These are phyloP conservation scores for Nesospiza acunhae DNA, from an alignment of 2,113 vertebrate genomes.

Conservation along the genomic window DNA sequence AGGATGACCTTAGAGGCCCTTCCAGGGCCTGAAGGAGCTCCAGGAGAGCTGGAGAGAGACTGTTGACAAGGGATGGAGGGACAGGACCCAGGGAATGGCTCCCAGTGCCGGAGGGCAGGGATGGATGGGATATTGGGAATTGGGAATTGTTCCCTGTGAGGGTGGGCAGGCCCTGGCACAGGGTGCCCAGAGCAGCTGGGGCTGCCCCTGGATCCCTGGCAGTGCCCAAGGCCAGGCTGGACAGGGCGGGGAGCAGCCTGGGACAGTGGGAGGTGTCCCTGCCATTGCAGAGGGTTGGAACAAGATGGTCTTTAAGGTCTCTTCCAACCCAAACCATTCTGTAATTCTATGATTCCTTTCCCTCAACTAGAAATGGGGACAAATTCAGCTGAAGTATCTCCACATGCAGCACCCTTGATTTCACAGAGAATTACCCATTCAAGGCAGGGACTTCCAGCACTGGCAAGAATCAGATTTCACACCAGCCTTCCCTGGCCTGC, in stretches of 20 bases:
- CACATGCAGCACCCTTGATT: conserved; percentile 25
- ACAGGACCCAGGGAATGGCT: background rate
- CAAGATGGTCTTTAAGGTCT: background rate
- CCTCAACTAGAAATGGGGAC: conserved; percentile 21
- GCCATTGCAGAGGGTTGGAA: background rate
- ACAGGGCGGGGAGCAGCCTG: background rate
- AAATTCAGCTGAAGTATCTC: conserved; percentile 23
- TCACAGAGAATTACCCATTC: conserved; percentile 51
- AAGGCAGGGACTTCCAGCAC: conserved; percentile 54
- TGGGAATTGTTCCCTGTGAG: accelerated
- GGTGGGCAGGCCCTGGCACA: background rate
- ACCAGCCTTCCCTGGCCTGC: conserved; percentile 44
- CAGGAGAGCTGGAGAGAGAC: background rate
- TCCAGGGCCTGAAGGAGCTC: background rate
- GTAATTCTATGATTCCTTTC: background rate
- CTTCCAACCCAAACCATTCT: background rate
- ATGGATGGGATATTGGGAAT: background rate
- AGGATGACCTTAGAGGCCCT: accelerated
- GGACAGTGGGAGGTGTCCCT: background rate
- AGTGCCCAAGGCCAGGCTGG: background rate
- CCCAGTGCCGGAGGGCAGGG: background rate
- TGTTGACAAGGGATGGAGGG: background rate
- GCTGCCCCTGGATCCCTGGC: background rate
- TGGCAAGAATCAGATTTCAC: conserved; percentile 53
- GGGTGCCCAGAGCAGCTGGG: background rate